A percentile compares a stretch with the other conserved stretches of the same genome.
These are phyloP conservation scores for Panonychus citri DNA, from an alignment of 1,140 invertebrate species.

Conservation along the genomic window DNA sequence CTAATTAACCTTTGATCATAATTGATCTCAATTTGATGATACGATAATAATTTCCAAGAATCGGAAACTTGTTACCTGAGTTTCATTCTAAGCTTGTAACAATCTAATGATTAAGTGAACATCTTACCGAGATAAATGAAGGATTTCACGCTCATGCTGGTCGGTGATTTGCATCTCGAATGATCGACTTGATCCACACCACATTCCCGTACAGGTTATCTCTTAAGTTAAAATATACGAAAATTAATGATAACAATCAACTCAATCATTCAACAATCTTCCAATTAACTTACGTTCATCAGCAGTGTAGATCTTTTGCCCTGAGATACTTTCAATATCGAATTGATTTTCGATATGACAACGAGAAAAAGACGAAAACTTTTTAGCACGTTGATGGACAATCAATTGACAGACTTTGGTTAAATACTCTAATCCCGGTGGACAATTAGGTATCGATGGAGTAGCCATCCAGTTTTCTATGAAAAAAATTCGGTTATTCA, in stretches of 20 bases:
- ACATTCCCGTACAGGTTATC: slow-evolving; percentile 50
- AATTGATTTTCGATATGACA: slow-evolving; percentile 79
- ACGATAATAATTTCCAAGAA: no score
- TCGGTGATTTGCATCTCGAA: slow-evolving; percentile 71
- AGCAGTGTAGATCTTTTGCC: slow-evolving; percentile 60
- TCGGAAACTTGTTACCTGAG: no score
- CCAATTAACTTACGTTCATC: slow-evolving; percentile 40
- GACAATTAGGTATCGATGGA: not conserved
- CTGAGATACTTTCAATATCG: slow-evolving; percentile 39
- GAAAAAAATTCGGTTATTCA: no score
- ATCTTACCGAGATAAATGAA: slow-evolving; percentile 28
- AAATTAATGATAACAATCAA: no score
- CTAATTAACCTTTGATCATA: no score
- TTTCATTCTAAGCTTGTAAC: no score
- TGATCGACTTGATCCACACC: slow-evolving; percentile 40
- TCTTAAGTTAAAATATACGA: no score
- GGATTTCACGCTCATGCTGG: slow-evolving; percentile 47
- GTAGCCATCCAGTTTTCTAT: no score
- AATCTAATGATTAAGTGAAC: no score
- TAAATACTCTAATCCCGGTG: slow-evolving; percentile 10
- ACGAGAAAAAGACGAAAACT: slow-evolving; percentile 37
- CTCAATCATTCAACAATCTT: no score
- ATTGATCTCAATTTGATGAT: no score
- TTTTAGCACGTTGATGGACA: slow-evolving; percentile 11
- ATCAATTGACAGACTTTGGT: slow-evolving; percentile 7